These are phyloP conservation scores for Drosophila seclusa DNA, from an alignment of 2,888 invertebrate genomes.

Conservation along the genomic window DNA sequence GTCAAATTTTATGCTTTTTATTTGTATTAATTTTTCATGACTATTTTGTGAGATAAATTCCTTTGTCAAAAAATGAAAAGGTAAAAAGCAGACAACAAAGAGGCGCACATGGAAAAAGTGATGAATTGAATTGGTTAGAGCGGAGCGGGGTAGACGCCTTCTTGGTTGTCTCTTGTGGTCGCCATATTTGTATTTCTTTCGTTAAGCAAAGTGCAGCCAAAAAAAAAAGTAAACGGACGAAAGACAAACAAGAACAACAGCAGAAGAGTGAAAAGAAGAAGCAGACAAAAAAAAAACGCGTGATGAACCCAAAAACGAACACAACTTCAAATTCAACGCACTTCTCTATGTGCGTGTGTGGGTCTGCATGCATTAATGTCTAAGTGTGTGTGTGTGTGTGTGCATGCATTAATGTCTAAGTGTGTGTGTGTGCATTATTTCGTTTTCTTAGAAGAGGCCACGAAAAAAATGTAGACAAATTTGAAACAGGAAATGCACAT, in stretches of 20 bases:
- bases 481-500: background rate
- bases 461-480: background rate
- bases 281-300: conserved; percentile 10
- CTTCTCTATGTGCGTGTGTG: background rate
- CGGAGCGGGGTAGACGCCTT: conserved; percentile 27
- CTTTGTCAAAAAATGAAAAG: conserved; percentile 13
- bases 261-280: conserved; percentile 7
- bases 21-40: background rate
- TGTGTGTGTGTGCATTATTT: background rate
- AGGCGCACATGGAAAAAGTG: conserved; percentile 52
- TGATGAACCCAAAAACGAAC: conserved; percentile 49
- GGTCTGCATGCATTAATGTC: background rate
- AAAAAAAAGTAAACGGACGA: conserved; percentile 16
- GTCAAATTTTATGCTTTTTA: conserved; percentile 7
- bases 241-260: conserved; percentile 10
- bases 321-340: conserved; percentile 23
- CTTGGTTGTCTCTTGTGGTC: conserved; percentile 15
- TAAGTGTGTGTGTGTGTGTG: background rate
- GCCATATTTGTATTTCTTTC: conserved; percentile 51
- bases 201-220: conserved; percentile 45
- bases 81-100: conserved; percentile 29
- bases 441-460: background rate
- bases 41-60: conserved; percentile 11
- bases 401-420: background rate
- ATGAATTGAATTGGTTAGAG: conserved; percentile 18